Base-by-base conservation (phyloP, 1,140 invertebrate genomes). In the Zaprionus africanus region DNA sequence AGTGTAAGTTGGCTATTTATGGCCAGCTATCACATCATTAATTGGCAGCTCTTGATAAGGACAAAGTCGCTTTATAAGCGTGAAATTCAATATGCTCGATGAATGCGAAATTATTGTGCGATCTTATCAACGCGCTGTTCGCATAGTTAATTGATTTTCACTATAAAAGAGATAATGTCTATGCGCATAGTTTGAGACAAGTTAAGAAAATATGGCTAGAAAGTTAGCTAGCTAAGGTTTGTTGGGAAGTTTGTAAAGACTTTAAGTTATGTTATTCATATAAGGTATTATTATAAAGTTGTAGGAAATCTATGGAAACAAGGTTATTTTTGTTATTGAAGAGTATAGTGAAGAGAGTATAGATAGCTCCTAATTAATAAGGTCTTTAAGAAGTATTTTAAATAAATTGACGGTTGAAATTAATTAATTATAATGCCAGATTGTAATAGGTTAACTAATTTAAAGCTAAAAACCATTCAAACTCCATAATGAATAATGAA, bases 11-110 rank as follows among this genome's bases (percentile, higher is more conserved):
- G 31, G 38, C 66, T 70, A 22, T 63, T 51, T 75, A 75, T 59
- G 72, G 67, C 59, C 53, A 53, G 58, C 57, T 57, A 58, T 69
- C 66, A 75, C 72, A 75, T 63, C 66, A 58, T 63, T 51, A 75
- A 69, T 46, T 75, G 66, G 22, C 72, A 75, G 72, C 72, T 69
- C 66, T 60, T 22, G 31, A 34, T n/a, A 61, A 49, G 56, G 66
- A 51, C 51, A 70, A 43, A 41, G 34, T 62, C 61, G 28, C 66
- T 53, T 41, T 51, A 62, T 53, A 38, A 70, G 72, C 59, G 66
- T 70, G 41, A 57, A 75, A 75, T 75, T 69, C 26, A 53, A 54
- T 53, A 63, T 63, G 72, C 66, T 15, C 7, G 3, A 13, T 22
- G 72, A 38, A 70, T 75, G 49, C 28, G 31, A 13, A 74, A 74